These are phyloP conservation scores for Lepeophtheirus nordmannii DNA, from an alignment of 2,888 invertebrate species.

Conservation along the genomic window DNA sequence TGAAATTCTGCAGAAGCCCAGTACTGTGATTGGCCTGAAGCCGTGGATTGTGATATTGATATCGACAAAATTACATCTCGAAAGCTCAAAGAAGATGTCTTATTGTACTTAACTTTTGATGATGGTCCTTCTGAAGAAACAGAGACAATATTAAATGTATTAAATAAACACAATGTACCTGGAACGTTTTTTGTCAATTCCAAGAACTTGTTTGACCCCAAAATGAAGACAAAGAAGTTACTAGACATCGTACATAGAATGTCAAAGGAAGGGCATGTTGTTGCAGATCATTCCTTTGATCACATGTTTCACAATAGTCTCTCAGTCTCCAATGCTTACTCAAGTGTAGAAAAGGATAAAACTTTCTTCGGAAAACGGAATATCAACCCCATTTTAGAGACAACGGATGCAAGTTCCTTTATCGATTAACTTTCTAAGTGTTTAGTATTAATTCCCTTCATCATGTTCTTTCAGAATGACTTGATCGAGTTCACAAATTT, in stretches of 20 bases:
- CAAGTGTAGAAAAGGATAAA: slow-evolving; percentile 10
- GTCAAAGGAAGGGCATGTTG: slow-evolving; percentile 6
- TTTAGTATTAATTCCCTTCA: not conserved
- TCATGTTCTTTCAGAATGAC: not conserved
- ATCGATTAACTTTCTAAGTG: no score
- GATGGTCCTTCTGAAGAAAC: slow-evolving; percentile 19
- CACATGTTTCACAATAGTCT: slow-evolving; percentile 21
- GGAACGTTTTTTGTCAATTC: slow-evolving; percentile 20
- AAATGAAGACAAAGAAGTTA: not conserved
- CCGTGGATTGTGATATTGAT: not conserved
- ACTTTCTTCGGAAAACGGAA: not conserved
- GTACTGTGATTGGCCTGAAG: slow-evolving; percentile 20
- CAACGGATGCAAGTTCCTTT: not conserved
- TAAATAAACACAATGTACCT: not conserved
- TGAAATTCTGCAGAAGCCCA: not conserved
- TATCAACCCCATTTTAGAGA: not conserved
- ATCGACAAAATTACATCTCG: not conserved
- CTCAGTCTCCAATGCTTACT: slow-evolving; percentile 11
- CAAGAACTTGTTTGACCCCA: slow-evolving; percentile 17
- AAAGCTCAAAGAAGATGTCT: not conserved
- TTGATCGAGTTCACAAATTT: slow-evolving; percentile 4
- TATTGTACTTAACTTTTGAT: slow-evolving; percentile 17
- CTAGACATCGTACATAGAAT: not conserved
- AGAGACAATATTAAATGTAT: not conserved
- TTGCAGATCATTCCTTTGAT: slow-evolving; percentile 19